A percentile compares a stretch with the other conserved stretches of the same genome.
These are phyloP conservation scores for Drosophila ohnishii DNA, from an alignment of 1,140 invertebrate species.

Conservation along the genomic window DNA sequence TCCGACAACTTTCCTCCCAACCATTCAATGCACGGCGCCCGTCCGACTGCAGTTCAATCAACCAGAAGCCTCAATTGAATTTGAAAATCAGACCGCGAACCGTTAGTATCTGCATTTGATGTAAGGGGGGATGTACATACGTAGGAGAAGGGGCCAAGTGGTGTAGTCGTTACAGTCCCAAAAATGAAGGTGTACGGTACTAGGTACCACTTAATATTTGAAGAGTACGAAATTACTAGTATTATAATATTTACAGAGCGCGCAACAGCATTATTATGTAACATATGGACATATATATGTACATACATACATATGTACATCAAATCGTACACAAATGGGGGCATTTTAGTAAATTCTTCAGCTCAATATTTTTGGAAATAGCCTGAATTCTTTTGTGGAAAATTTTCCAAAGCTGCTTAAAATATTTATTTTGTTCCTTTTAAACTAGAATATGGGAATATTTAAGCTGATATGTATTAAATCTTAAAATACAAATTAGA, in stretches of 20 bases:
- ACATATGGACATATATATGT: neutral
- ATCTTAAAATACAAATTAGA: too few species aligned
- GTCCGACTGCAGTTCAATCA: slow-evolving; percentile 25
- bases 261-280: slow-evolving; percentile 15
- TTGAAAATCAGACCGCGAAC: slow-evolving; percentile 17
- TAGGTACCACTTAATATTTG: neutral
- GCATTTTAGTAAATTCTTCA: neutral
- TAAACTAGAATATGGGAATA: too few species aligned
- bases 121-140: slow-evolving; percentile 9
- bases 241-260: neutral
- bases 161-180: neutral
- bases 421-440: too few species aligned
- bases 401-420: neutral
- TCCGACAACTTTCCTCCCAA: slow-evolving; percentile 62
- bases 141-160: neutral
- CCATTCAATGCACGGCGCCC: slow-evolving; percentile 13
- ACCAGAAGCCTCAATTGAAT: slow-evolving; percentile 22
- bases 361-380: neutral
- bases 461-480: too few species aligned
- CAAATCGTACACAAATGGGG: neutral
- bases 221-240: slow-evolving; percentile 1
- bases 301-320: neutral
- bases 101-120: slow-evolving; percentile 6
- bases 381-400: neutral
- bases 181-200: neutral